Conservation (phyloP, 2,113 vertebrate genomes). For the Microcebus lehilahytsara region DNA sequence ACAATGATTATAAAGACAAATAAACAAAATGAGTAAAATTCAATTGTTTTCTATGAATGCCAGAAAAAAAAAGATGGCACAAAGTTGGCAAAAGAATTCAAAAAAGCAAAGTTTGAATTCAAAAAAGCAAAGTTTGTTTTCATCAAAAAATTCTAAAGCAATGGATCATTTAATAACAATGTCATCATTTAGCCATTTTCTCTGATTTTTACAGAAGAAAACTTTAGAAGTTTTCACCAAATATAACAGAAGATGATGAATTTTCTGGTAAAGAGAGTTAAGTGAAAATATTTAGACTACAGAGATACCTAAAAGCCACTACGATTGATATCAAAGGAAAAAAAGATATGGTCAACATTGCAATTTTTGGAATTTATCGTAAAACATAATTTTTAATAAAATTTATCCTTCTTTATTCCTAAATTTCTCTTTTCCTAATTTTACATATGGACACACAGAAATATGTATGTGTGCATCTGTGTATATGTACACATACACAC, state of each 20-base stretch:
- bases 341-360: neutral
- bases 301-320: neutral
- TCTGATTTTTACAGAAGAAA: constrained; percentile 15
- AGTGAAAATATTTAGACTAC: neutral
- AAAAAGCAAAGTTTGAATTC: neutral
- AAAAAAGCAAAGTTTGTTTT: neutral
- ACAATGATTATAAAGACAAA: neutral
- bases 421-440: neutral
- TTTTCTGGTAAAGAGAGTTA: neutral
- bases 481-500: neutral
- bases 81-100: neutral
- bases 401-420: neutral
- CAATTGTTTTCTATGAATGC: neutral
- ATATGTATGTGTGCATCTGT: neutral
- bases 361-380: neutral
- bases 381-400: neutral
- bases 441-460: neutral
- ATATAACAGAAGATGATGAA: neutral
- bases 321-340: neutral
- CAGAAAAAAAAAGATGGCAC: neutral
- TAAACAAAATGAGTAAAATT: neutral
- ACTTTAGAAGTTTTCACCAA: neutral
- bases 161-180: neutral
- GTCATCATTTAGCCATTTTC: neutral
- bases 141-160: neutral